phyloP scores from a whole-genome alignment of 2,888 invertebrate species.

The Lasioglossum villosulum region DNA sequence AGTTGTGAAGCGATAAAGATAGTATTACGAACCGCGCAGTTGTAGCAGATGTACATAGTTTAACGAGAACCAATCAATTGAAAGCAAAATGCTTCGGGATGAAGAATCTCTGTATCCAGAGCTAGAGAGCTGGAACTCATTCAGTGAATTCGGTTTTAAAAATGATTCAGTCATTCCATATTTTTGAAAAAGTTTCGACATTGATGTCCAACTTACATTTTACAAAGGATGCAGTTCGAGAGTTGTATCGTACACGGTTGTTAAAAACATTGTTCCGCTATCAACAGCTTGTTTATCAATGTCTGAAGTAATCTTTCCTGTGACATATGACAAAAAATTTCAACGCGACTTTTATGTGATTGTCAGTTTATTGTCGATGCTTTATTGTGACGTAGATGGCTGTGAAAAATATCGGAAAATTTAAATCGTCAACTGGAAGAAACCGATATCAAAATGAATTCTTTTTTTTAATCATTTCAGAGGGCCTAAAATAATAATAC shows the following conservation, averaged over 20 bases:
- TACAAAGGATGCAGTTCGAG: background rate
- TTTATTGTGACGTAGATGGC: too few species aligned
- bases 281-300: background rate
- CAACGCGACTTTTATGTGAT: background rate
- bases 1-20: too few species aligned
- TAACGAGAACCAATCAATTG: conserved; percentile 1
- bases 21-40: background rate
- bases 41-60: background rate
- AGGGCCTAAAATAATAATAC: too few species aligned
- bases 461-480: too few species aligned
- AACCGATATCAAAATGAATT: too few species aligned
- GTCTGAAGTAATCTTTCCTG: background rate
- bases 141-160: background rate
- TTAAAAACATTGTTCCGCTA: background rate
- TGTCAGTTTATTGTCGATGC: background rate
- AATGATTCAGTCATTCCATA: background rate
- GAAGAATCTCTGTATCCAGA: background rate
- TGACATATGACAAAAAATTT: background rate
- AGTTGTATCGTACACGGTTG: background rate
- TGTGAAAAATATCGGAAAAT: too few species aligned
- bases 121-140: background rate
- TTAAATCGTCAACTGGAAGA: too few species aligned
- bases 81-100: background rate
- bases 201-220: background rate
- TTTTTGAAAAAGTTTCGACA: background rate